Conservation (phyloP, 1,140 invertebrate genomes). For the Aphis craccivora region DNA sequence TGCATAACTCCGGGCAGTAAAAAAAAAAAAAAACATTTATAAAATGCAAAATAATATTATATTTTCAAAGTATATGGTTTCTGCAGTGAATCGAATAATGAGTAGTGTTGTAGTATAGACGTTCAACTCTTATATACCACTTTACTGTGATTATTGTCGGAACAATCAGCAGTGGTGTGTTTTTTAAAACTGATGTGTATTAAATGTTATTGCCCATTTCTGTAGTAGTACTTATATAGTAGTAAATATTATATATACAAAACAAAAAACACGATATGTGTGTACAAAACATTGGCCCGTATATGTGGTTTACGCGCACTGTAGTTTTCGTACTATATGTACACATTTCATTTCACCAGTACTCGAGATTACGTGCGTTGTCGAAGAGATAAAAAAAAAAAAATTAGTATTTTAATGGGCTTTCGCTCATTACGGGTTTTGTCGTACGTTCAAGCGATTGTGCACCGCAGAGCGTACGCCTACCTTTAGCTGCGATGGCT, state of each 20-base stretch:
- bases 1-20: not conserved
- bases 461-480: not conserved
- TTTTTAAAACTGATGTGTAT: not conserved
- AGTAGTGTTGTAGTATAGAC: not conserved
- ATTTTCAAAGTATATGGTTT: not conserved
- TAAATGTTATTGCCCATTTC: not conserved
- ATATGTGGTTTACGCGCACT: not conserved
- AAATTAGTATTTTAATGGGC: slow-evolving; percentile 32
- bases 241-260: slow-evolving; percentile 19
- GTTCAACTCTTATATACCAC: not conserved
- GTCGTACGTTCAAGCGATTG: not conserved
- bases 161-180: not conserved
- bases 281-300: slow-evolving; percentile 15
- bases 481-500: slow-evolving; percentile 25
- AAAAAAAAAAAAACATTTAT: not conserved
- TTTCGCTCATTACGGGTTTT: slow-evolving; percentile 40
- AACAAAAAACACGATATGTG: slow-evolving; percentile 1
- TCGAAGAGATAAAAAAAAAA: slow-evolving; percentile 24
- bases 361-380: slow-evolving; percentile 20
- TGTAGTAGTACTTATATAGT: not conserved
- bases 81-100: not conserved
- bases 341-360: not conserved
- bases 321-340: not conserved
- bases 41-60: not conserved
- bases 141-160: not conserved